phyloP scores from a whole-genome alignment of 2,113 vertebrate species.

The Nesogale talazaci region DNA sequence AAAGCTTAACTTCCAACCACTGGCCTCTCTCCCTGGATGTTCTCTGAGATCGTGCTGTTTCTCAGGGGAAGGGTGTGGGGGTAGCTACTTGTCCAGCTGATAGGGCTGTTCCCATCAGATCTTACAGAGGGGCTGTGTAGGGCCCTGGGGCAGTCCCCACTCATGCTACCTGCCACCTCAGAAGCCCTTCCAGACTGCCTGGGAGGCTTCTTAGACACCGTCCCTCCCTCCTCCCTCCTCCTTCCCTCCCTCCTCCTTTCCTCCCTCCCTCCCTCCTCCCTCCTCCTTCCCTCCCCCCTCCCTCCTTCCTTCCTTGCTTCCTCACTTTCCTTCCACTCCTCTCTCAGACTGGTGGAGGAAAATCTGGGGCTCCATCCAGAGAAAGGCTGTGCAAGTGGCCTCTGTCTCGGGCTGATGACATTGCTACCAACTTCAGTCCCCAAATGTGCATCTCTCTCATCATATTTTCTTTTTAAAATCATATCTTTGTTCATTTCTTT shows the following conservation, averaged over 20 bases:
- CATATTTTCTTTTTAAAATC: not conserved
- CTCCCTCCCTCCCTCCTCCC: too few relatives aligned
- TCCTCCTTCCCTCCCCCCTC: too few relatives aligned
- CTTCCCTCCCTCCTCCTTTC: too few relatives aligned
- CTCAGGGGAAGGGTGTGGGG: not conserved
- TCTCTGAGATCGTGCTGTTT: not conserved
- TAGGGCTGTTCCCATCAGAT: not conserved
- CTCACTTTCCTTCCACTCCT: not conserved
- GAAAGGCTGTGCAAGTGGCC: not conserved
- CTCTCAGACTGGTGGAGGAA: not conserved
- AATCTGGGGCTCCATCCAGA: not conserved
- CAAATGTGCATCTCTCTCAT: not conserved
- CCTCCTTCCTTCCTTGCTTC: not conserved
- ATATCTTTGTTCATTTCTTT: not conserved
- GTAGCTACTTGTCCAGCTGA: not conserved
- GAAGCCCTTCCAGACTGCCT: not conserved
- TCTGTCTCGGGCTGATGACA: not conserved
- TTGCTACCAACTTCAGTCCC: not conserved
- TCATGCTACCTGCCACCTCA: not conserved
- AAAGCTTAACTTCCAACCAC: not conserved
- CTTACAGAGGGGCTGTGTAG: rapidly evolving
- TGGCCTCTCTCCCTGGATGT: not conserved
- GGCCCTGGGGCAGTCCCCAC: rapidly evolving
- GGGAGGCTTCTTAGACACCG: not conserved
- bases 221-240: too few relatives aligned